Evolutionary conservation across 1,140 invertebrate species (phyloP).

Genomic region (Maconellicoccus hirsutus): DNA sequence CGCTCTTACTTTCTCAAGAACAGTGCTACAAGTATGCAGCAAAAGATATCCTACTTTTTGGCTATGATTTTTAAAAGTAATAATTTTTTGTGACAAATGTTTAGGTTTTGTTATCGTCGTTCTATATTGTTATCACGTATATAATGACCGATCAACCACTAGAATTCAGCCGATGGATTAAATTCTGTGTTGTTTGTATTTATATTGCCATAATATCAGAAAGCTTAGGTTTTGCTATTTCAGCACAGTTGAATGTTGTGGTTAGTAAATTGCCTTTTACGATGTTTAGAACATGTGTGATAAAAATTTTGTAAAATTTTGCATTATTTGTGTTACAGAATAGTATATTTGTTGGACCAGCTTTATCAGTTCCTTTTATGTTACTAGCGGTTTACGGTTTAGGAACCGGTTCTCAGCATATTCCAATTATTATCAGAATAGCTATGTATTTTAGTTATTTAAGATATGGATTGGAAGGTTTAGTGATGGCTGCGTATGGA

Average conservation of each 20-base stretch:
- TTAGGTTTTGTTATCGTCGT: conserved; percentile 33
- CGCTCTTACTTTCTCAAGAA: conserved; percentile 63
- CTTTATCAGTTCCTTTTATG: conserved; percentile 59
- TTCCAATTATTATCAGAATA: conserved; percentile 55
- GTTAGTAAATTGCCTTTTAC: conserved; percentile 44
- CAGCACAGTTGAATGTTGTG: conserved; percentile 54
- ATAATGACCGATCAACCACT: conserved; percentile 36
- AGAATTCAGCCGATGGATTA: conserved; percentile 35
- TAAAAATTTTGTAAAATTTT: neutral
- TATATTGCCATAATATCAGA: conserved; percentile 59
- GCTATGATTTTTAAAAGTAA: no score
- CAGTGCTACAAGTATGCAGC: conserved; percentile 44
- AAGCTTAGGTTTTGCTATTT: conserved; percentile 57
- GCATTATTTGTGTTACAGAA: conserved; percentile 44
- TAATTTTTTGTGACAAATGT: conserved; percentile 21
- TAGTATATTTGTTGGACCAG: conserved; percentile 63
- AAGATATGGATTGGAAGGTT: conserved; percentile 63
- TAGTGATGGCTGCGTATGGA: conserved; percentile 65
- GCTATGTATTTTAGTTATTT: conserved; percentile 75
- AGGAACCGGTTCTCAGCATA: conserved; percentile 46
- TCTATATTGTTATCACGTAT: conserved; percentile 36
- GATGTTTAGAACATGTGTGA: neutral
- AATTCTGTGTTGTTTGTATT: conserved; percentile 55
- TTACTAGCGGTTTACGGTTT: conserved; percentile 62
- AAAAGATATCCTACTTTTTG: neutral